These are phyloP conservation scores for Busseola fusca DNA, from an alignment of 2,888 invertebrate genomes.

Conservation along the genomic window DNA sequence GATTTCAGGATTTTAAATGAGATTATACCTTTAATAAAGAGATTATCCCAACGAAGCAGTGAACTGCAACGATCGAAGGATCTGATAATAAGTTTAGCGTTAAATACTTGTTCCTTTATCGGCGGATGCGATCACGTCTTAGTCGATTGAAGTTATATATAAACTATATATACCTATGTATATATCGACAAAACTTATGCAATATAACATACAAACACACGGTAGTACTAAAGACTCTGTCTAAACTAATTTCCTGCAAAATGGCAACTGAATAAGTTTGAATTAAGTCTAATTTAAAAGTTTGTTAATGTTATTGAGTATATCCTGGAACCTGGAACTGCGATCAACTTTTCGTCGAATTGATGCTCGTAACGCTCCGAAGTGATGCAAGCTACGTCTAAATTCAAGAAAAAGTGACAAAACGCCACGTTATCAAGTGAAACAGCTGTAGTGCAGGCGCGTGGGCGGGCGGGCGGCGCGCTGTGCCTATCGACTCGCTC, in stretches of 20 bases:
- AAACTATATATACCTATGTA: slow-evolving; percentile 17
- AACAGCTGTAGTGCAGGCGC: slow-evolving; percentile 86
- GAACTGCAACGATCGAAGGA: slow-evolving; percentile 15
- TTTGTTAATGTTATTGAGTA: slow-evolving; percentile 47
- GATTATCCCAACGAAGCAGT: slow-evolving; percentile 33
- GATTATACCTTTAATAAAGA: slow-evolving; percentile 48
- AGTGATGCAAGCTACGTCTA: slow-evolving; percentile 51
- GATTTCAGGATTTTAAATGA: slow-evolving; percentile 32
- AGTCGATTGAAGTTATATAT: slow-evolving; percentile 40
- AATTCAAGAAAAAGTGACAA: slow-evolving; percentile 61
- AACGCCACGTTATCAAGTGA: slow-evolving; percentile 78
- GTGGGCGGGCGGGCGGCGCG: slow-evolving; percentile 77
- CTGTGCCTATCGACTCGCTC: slow-evolving; percentile 77
- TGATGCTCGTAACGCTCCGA: slow-evolving; percentile 12
- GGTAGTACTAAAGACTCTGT: neutral
- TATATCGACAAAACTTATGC: slow-evolving; percentile 11
- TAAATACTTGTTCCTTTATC: slow-evolving; percentile 22
- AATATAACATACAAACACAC: slow-evolving; percentile 13
- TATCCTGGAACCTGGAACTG: slow-evolving; percentile 41
- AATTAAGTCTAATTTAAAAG: slow-evolving; percentile 56
- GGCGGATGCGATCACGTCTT: slow-evolving; percentile 13
- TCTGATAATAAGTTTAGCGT: slow-evolving; percentile 7
- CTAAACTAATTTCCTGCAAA: slow-evolving; percentile 19
- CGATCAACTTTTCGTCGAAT: slow-evolving; percentile 24
- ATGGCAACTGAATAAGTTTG: slow-evolving; percentile 47